Evolutionary conservation across 2,113 vertebrate genomes (phyloP), one percentile per base, ranked within the genome.

Genomic region (Cynoglossus semilaevis): DNA sequence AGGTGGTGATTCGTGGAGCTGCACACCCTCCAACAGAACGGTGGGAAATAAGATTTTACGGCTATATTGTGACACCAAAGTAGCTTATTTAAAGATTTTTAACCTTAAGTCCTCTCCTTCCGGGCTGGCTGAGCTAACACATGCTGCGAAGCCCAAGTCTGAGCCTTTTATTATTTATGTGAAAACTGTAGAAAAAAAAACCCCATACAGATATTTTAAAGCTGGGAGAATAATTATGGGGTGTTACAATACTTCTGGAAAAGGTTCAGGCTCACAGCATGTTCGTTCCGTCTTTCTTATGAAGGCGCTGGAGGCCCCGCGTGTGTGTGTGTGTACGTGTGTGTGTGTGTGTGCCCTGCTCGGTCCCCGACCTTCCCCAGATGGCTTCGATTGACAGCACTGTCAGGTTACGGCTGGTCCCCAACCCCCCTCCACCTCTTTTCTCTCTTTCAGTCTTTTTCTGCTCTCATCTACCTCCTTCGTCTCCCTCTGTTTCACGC

Each of bases 361-460:
- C 57, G 65, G 64, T 45, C 76, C 65, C 74, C 53, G 78, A 81
- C 42, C 44, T 77, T 70, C 69, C 58, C 59, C 19, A 59, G 80
- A 81, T 82, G 74, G 71, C 79, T 80, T 58, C 47, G 78, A 88
- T 70, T 87, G 88, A 89, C 86, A 82, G 85, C 70, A 37, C 72
- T 58, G 72, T 78, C 72, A 68, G 72, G 48, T 70, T 58, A 72
- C 68, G 10, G 58, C 76, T 49, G 54, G 50, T 49, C 63, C 58
- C 60, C 53, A 44, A 17, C 54, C 61, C 60, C 71, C 66, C 75
- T 70, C 60, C 63, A 54, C 68, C 65, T 54, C 64, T 72, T 74
- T 74, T 71, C 49, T 67, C 63, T 70, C 34, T 58, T 73, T 74
- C 56, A 36, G 34, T 58, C 49, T 67, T 69, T 69, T 77, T 29